phyloP scores from a whole-genome alignment of 2,888 invertebrate genomes.

The Amblyjoppa fuscipennis region DNA sequence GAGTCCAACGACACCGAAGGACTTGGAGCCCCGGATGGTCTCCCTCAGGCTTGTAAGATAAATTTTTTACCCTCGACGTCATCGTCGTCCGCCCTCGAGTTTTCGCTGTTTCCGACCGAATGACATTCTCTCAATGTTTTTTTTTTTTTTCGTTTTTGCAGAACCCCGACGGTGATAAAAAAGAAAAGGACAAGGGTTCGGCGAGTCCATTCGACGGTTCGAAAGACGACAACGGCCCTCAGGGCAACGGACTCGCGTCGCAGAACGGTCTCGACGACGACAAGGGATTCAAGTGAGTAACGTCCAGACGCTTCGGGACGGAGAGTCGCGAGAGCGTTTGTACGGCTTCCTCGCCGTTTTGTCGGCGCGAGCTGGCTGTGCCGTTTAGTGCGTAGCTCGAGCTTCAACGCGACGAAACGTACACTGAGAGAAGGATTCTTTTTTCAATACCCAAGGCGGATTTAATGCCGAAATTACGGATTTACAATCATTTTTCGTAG shows the following conservation, averaged over 20 bases:
- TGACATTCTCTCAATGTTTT: background rate
- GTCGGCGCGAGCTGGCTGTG: background rate
- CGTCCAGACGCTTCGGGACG: conserved; percentile 1
- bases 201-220: conserved; percentile 87
- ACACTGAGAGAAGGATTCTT: too few relatives aligned
- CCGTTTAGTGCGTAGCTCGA: too few relatives aligned
- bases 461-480: too few relatives aligned
- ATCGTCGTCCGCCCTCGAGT: background rate
- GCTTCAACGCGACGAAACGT: too few relatives aligned
- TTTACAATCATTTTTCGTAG: too few relatives aligned
- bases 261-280: conserved; percentile 94
- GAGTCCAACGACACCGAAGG: conserved; percentile 90
- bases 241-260: conserved; percentile 86
- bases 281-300: conserved; percentile 95
- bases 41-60: conserved; percentile 83
- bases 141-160: conserved; percentile 60
- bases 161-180: conserved; percentile 84
- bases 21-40: conserved; percentile 83
- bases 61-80: conserved; percentile 8
- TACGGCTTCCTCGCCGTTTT: conserved; percentile 16
- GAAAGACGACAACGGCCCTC: conserved; percentile 87
- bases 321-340: conserved; percentile 8
- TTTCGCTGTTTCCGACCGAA: background rate
- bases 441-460: too few relatives aligned
- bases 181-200: conserved; percentile 87